Conservation (phyloP, 2,797 vertebrate genomes). For the Gastrophryne carolinensis region DNA sequence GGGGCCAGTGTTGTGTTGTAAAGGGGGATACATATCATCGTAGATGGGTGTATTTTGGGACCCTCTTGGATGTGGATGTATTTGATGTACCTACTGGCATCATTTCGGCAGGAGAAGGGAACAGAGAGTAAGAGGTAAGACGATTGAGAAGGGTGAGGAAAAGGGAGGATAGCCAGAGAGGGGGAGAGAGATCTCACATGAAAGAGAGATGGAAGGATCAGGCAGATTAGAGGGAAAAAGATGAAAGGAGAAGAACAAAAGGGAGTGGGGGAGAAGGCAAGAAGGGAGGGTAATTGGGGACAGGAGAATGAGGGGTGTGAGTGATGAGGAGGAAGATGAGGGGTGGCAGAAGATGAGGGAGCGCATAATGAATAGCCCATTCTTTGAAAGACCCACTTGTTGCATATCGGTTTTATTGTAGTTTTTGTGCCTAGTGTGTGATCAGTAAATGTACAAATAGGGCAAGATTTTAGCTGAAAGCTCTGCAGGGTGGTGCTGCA, state of each 20-base stretch:
- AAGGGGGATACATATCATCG: no score
- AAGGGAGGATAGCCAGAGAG: constrained; percentile 1
- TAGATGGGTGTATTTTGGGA: no score
- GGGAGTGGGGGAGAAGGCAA: background rate
- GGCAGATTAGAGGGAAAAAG: constrained; percentile 25
- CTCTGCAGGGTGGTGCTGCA: background rate
- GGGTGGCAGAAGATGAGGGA: background rate
- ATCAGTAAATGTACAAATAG: no score
- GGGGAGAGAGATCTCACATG: constrained; percentile 34
- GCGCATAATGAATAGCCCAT: background rate
- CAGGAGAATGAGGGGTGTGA: background rate
- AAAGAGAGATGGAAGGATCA: constrained; percentile 38
- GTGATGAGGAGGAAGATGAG: background rate
- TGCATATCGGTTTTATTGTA: constrained; percentile 13
- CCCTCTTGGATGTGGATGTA: no score
- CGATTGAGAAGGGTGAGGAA: constrained; percentile 45
- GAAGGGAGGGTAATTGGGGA: background rate
- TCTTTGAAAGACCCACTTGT: constrained; percentile 16
- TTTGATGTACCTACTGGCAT: no score
- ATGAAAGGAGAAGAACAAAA: constrained; percentile 10
- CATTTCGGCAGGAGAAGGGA: no score
- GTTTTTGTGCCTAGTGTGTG: background rate
- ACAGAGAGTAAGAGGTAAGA: constrained; percentile 40
- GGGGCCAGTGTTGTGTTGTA: no score
- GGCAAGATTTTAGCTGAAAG: no score